phyloP scores from a whole-genome alignment of 2,113 vertebrate species.

The Saguinus imperator region DNA sequence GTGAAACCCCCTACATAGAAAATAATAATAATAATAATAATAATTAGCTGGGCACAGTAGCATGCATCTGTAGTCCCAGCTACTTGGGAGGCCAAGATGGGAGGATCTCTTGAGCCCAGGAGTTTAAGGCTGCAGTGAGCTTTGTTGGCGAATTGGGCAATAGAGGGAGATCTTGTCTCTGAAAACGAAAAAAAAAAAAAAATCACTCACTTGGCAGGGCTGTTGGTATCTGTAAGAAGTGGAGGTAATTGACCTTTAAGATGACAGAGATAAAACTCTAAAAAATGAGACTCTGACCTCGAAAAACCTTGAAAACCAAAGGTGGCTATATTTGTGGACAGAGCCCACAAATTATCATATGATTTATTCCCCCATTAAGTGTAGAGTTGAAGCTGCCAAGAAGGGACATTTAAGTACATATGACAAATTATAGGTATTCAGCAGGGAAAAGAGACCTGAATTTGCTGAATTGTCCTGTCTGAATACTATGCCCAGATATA shows the following conservation, averaged over 20 bases:
- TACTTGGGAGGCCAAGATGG: no score
- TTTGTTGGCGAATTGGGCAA: no score
- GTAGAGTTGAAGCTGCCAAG: conserved; percentile 44
- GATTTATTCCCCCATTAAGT: conserved; percentile 52
- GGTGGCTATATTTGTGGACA: not conserved
- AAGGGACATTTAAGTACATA: conserved; percentile 31
- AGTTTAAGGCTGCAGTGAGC: no score
- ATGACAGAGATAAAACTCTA: conserved; percentile 29
- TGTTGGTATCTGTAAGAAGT: not conserved
- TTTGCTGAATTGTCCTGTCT: conserved; percentile 31
- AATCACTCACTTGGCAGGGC: not conserved
- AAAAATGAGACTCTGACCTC: conserved; percentile 2
- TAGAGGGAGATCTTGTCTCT: no score
- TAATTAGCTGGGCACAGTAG: no score
- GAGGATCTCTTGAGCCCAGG: no score
- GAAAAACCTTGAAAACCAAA: conserved; percentile 41
- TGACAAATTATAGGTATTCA: conserved; percentile 70
- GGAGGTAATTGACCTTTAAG: conserved; percentile 57
- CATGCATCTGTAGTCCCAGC: no score
- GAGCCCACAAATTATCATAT: conserved; percentile 37
- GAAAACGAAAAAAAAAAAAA: no score
- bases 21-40: no score
- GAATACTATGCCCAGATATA: conserved; percentile 36
- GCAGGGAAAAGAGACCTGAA: conserved; percentile 15
- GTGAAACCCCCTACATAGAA: no score